Evolutionary conservation across 2,888 invertebrate genomes (phyloP), one percentile per base, ranked within the genome.

Genomic region (Philereme vetulata): DNA sequence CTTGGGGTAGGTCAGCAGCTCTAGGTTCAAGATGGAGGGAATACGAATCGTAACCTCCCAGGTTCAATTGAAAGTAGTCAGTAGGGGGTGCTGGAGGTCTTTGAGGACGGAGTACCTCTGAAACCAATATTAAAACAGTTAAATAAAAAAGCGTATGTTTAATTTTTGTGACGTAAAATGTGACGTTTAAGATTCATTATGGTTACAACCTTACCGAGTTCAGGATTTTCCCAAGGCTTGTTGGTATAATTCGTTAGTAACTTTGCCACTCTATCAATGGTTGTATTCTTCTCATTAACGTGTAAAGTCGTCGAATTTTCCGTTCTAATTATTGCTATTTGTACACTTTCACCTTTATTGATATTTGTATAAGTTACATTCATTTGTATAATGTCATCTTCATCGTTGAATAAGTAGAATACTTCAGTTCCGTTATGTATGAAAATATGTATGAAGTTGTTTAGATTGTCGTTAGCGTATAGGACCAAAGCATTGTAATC

Each of bases 361-460:
- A 97, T 93, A 66, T 94, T 95, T 64, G 94, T 93, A 79, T 96
- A 95, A 45, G 95, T 94, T 1, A 97, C 95, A 48, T 96, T 95
- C 74, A 97, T 94, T 82, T 96, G 96, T 69, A 95, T 93, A 70
- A 97, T 97, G 86, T 95, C 95, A 74, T 96, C 94, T 67, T 94
- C 96, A 67, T 96, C 94, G 81, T 98, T 98, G 84, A 97, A 98
- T 4, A 97, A 89, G 77, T 97, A 97, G 46, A 97, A 95, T 33
- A 98, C 95, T 86, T 95, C 94, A 6, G 95, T 95, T 9, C 96
- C 96, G 64, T 95, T 95, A 67, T 95, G 94, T 64, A 98, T 95
- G 84, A 96, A 97, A 35, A 98, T 87, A 84, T 98, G 98, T 52
- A 98, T 95, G 82, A 98, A 98, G 85, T 98, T 98, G 81, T 98